phyloP scores from a whole-genome alignment of 92 coral and sea anemone species.

The Blastomussa wellsi region DNA sequence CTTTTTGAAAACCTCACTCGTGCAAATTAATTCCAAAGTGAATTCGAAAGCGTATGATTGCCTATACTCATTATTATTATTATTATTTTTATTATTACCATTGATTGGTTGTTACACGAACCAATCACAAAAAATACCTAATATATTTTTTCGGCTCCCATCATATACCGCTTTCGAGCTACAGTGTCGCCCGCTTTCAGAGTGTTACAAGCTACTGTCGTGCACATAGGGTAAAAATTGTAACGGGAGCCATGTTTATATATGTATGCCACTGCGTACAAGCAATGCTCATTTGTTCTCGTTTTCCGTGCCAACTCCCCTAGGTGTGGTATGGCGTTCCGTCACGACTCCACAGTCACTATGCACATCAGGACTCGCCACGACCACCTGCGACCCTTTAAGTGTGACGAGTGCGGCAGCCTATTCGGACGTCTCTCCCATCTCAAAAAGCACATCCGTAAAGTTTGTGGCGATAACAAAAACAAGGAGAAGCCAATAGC shows the following conservation, averaged over 20 bases:
- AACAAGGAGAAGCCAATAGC: constrained; percentile 95
- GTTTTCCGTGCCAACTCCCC: not conserved
- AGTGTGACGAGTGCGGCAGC: constrained; percentile 95
- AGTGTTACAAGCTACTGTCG: too few species aligned
- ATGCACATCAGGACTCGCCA: constrained; percentile 99
- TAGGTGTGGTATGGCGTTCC: constrained; percentile 95
- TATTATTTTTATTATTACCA: too few species aligned
- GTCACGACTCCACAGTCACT: constrained; percentile 98
- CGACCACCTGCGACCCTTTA: constrained; percentile 98
- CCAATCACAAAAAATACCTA: too few species aligned
- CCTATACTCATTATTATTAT: too few species aligned
- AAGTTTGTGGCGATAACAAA: constrained; percentile 96
- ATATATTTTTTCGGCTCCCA: too few species aligned
- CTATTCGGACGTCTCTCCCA: constrained; percentile 97
- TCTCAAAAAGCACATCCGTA: constrained; percentile 92
- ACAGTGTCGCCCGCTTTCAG: too few species aligned
- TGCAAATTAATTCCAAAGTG: too few species aligned
- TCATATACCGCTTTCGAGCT: too few species aligned
- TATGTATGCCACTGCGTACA: not conserved
- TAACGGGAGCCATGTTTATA: not conserved
- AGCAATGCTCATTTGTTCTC: not conserved
- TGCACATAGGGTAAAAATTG: too few species aligned
- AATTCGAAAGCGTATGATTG: too few species aligned
- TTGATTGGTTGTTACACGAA: too few species aligned
- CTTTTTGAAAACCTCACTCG: too few species aligned